phyloP scores from a whole-genome alignment of 2,113 vertebrate genomes.

The Scatophagus argus region DNA sequence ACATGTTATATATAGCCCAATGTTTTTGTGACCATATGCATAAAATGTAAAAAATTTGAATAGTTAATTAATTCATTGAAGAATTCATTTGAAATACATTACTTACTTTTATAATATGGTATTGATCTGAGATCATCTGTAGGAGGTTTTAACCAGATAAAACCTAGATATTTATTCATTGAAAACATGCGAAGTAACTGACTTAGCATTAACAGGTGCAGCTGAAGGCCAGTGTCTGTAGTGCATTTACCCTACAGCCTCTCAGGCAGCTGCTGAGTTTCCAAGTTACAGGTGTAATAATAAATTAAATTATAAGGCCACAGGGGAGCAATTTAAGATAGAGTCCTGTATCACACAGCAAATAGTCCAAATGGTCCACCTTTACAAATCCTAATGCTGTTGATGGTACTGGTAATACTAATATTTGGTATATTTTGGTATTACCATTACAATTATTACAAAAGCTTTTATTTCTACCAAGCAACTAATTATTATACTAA shows the following conservation, averaged over 20 bases:
- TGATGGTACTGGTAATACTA: neutral
- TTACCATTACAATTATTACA: too few relatives aligned
- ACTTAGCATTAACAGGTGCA: neutral
- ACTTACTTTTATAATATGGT: neutral
- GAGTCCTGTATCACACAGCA: neutral
- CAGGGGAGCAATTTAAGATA: neutral
- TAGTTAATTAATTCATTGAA: slow-evolving; percentile 7
- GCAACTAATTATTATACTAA: neutral
- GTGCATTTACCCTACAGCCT: neutral
- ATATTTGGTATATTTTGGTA: too few relatives aligned
- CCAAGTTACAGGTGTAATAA: neutral
- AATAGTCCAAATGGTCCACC: neutral
- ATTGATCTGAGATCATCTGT: neutral
- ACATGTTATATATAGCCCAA: slow-evolving; percentile 12
- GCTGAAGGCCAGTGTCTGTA: neutral
- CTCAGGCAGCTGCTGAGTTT: too few relatives aligned
- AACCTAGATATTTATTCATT: neutral
- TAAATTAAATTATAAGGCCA: neutral
- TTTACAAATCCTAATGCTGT: neutral
- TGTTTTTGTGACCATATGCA: slow-evolving; percentile 5
- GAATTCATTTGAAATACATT: neutral
- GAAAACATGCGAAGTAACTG: neutral
- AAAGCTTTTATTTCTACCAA: neutral
- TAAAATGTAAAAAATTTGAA: slow-evolving; percentile 11
- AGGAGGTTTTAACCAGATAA: neutral